phyloP scores from a whole-genome alignment of 2,113 vertebrate genomes.

The Ctenodactylus gundi region DNA sequence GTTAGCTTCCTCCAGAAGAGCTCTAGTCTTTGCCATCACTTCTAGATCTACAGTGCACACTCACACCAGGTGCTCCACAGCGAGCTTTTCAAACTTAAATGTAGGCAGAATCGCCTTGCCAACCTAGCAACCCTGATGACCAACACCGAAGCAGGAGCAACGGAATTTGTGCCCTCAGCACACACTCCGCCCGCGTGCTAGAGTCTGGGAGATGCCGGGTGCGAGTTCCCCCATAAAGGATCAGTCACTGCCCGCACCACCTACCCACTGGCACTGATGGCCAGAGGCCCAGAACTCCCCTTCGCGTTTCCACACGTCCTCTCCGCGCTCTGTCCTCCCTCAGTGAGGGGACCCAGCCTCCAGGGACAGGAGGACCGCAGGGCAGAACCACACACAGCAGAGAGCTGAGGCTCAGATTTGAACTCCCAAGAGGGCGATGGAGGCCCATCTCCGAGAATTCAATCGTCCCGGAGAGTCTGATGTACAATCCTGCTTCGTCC shows the following conservation, averaged over 20 bases:
- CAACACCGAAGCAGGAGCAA: rapidly evolving
- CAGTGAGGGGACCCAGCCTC: neutral
- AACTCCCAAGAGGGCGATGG: neutral
- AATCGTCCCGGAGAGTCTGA: neutral
- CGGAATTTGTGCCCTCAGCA: neutral
- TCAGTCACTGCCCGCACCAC: neutral
- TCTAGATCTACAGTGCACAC: too few species aligned
- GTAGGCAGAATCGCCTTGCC: neutral
- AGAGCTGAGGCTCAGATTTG: neutral
- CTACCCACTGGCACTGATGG: neutral
- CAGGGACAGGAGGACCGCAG: neutral
- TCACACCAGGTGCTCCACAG: too few species aligned
- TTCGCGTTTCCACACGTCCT: neutral
- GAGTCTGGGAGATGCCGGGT: too few species aligned
- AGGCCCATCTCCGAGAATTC: conserved; percentile 30
- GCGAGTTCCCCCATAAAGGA: too few species aligned
- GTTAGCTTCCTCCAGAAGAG: too few species aligned
- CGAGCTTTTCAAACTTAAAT: neutral
- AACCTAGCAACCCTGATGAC: too few species aligned
- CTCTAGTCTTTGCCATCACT: too few species aligned
- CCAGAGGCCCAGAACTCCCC: neutral
- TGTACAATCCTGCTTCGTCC: neutral
- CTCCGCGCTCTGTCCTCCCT: neutral
- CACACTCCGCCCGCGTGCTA: neutral
- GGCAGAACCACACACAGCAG: neutral